Evolutionary conservation across 2,888 invertebrate species (phyloP).

Genomic region (Cephus pulcher): DNA sequence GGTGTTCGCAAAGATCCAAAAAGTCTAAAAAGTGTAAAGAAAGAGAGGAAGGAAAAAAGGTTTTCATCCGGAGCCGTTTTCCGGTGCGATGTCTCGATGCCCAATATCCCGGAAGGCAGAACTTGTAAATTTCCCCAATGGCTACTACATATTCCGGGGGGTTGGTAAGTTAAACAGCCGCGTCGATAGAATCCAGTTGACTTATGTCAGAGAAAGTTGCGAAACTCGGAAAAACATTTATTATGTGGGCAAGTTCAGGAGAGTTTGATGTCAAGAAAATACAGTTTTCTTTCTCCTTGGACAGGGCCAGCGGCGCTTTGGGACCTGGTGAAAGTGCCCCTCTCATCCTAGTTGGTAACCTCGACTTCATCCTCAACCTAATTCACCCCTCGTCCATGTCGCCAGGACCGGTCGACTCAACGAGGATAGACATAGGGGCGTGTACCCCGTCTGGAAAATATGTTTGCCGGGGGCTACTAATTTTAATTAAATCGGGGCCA

Average conservation of each 20-base stretch:
- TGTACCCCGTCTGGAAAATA: constrained; percentile 42
- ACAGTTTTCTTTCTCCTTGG: neutral
- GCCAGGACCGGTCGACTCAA: neutral
- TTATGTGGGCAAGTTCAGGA: constrained; percentile 8
- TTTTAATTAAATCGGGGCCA: constrained; percentile 58
- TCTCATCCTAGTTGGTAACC: neutral
- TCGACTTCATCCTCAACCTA: neutral
- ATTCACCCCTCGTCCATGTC: neutral
- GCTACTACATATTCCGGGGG: constrained; percentile 23
- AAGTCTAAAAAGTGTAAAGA: neutral
- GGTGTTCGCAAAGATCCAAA: neutral
- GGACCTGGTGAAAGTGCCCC: neutral
- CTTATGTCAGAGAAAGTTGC: constrained; percentile 11
- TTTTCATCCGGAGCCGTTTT: neutral
- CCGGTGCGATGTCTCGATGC: neutral
- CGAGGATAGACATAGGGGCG: constrained; percentile 24
- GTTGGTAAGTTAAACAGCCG: constrained; percentile 18
- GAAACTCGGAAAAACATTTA: constrained; percentile 17
- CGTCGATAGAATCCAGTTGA: constrained; percentile 6
- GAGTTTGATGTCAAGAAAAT: constrained; percentile 16
- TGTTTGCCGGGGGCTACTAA: constrained; percentile 49
- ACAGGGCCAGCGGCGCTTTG: neutral
- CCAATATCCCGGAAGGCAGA: constrained; percentile 18
- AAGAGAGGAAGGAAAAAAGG: neutral
- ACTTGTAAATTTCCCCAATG: constrained; percentile 27